A percentile compares a stretch with the other conserved stretches of the same genome.
These are phyloP conservation scores for Halichoerus grypus DNA, from an alignment of 2,113 vertebrate genomes.

Conservation along the genomic window DNA sequence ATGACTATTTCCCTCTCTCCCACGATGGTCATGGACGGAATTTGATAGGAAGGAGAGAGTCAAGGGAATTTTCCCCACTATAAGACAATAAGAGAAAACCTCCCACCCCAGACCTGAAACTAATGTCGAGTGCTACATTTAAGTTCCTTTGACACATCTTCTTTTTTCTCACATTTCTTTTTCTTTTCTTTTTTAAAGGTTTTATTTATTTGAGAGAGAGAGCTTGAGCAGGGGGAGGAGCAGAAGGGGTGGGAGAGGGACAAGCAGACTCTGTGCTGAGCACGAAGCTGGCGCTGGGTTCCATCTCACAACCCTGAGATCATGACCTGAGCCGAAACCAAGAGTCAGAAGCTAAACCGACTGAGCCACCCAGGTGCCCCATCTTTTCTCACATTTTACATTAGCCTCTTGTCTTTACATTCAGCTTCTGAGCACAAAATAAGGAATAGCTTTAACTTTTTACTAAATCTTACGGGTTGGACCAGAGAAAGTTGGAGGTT, in stretches of 20 bases:
- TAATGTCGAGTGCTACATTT: not conserved
- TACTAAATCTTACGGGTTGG: not conserved
- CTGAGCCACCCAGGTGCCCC: not conserved
- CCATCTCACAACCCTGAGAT: not conserved
- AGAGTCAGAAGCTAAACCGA: not conserved
- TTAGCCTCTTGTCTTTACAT: not conserved
- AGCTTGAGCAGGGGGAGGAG: too few species aligned
- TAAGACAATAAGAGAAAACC: not conserved
- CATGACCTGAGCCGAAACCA: not conserved
- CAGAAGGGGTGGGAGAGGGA: not conserved
- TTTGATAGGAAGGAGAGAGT: not conserved
- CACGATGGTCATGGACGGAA: not conserved
- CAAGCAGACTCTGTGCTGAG: not conserved
- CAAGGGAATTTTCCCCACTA: not conserved
- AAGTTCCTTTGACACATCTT: not conserved
- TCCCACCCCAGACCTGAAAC: not conserved
- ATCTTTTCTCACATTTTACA: not conserved
- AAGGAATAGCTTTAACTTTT: not conserved
- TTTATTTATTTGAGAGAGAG: not conserved
- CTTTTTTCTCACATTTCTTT: not conserved
- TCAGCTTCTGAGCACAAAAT: not conserved
- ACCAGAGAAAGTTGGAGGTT: not conserved
- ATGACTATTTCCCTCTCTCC: not conserved
- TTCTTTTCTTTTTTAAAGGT: not conserved
- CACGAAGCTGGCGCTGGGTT: not conserved